A percentile compares a stretch with the other conserved stretches of the same genome.
phyloP scores from a whole-genome alignment of 23 tunicate species.

The Styela plicata region DNA sequence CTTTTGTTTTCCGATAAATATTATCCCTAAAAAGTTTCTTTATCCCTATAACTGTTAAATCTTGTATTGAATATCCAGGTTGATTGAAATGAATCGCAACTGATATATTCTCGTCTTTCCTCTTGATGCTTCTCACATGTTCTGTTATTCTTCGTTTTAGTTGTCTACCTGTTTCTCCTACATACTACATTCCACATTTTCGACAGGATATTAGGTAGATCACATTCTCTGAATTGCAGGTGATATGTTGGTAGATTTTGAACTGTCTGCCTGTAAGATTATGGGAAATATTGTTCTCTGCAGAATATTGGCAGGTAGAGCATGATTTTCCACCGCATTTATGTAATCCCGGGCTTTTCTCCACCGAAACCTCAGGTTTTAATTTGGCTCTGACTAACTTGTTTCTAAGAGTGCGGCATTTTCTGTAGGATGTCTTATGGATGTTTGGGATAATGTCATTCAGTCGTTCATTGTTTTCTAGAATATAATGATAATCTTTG shows the following conservation, averaged over 20 bases:
- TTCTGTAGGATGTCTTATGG: not conserved
- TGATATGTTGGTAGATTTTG: not conserved
- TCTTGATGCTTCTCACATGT: not conserved
- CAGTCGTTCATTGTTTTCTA: not conserved
- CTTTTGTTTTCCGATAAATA: not conserved
- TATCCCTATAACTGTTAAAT: not conserved
- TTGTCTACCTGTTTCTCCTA: slow-evolving; percentile 11
- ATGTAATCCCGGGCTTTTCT: not conserved
- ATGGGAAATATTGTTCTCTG: not conserved
- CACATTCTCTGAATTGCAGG: not conserved
- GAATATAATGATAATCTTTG: not conserved
- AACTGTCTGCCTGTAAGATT: not conserved
- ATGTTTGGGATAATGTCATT: not conserved
- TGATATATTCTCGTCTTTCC: not conserved
- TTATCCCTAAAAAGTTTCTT: not conserved
- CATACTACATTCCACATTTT: not conserved
- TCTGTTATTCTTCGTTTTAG: not conserved
- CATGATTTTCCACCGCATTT: not conserved
- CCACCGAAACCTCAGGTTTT: not conserved
- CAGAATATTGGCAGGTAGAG: not conserved
- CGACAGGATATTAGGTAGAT: not conserved
- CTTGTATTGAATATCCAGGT: not conserved
- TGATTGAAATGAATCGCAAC: not conserved
- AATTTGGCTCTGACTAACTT: not conserved
- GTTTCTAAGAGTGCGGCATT: not conserved